Conservation (phyloP, 1,140 invertebrate genomes). For the Spodoptera frugiperda region DNA sequence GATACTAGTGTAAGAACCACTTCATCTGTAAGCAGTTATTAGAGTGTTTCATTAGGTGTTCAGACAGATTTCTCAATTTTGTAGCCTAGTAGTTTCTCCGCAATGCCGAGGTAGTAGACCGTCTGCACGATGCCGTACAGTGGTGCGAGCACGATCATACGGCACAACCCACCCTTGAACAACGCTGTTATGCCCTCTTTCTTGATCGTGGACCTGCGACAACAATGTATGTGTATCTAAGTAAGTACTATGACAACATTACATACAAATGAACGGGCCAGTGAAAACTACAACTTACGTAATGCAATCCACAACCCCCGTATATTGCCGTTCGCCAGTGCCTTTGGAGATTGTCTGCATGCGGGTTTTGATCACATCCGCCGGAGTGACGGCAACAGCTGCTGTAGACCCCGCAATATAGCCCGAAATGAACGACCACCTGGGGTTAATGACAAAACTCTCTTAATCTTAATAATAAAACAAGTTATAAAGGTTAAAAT, state of each 20-base stretch:
- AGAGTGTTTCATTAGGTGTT: neutral
- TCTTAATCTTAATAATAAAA: no score
- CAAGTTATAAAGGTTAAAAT: no score
- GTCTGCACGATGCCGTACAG: conserved; percentile 99
- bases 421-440: conserved; percentile 97
- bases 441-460: conserved; percentile 74
- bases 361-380: conserved; percentile 99
- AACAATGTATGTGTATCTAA: no score
- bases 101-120: conserved; percentile 99
- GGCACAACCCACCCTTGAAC: conserved; percentile 98
- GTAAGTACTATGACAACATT: no score
- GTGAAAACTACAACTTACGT: conserved; percentile 87
- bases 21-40: neutral
- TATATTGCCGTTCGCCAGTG: conserved; percentile 94
- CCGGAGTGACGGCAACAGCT: conserved; percentile 96
- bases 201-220: conserved; percentile 89
- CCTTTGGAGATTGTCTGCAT: conserved; percentile 97
- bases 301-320: conserved; percentile 95
- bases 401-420: conserved; percentile 96
- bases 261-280: no score
- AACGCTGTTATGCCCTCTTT: conserved; percentile 97
- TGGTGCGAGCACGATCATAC: conserved; percentile 99
- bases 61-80: neutral
- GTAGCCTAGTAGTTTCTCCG: conserved; percentile 87
- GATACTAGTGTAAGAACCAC: neutral